Evolutionary conservation across 2,113 vertebrate species (phyloP).

Genomic region (Gnathochromis pfefferi): DNA sequence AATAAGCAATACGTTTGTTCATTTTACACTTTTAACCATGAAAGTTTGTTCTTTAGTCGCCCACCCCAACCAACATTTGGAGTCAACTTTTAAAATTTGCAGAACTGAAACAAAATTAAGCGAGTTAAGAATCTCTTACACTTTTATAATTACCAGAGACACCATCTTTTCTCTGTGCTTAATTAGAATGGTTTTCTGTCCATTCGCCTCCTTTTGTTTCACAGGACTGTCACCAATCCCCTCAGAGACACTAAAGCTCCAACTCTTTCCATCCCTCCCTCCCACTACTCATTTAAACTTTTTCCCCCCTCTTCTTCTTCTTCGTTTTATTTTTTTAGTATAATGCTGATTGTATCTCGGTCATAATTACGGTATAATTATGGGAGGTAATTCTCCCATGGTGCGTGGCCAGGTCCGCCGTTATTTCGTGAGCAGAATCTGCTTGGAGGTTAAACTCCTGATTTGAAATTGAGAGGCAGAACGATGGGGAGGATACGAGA

Average conservation of each 20-base stretch:
- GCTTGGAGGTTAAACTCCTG: constrained; percentile 51
- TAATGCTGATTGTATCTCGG: constrained; percentile 68
- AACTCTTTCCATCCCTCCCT: constrained; percentile 28
- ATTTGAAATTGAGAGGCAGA: constrained; percentile 53
- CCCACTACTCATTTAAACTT: constrained; percentile 61
- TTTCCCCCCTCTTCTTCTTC: background rate
- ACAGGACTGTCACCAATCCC: constrained; percentile 57
- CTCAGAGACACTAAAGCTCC: constrained; percentile 59
- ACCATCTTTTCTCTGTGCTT: constrained; percentile 58
- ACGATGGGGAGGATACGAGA: constrained; percentile 24
- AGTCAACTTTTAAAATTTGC: constrained; percentile 23
- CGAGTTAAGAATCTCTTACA: constrained; percentile 62
- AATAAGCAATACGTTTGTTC: background rate
- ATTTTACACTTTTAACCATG: background rate
- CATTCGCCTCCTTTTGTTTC: constrained; percentile 62
- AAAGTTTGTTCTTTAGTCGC: background rate
- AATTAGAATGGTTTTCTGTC: constrained; percentile 66
- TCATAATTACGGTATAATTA: constrained; percentile 73
- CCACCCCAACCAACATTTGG: background rate
- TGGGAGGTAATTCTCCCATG: constrained; percentile 63
- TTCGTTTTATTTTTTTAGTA: constrained; percentile 39
- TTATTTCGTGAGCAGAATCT: constrained; percentile 53
- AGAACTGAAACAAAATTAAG: constrained; percentile 27
- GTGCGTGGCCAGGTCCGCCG: constrained; percentile 44
- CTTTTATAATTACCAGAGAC: constrained; percentile 63